phyloP scores from a whole-genome alignment of 2,888 invertebrate species.

The Plemyria rubiginata region DNA sequence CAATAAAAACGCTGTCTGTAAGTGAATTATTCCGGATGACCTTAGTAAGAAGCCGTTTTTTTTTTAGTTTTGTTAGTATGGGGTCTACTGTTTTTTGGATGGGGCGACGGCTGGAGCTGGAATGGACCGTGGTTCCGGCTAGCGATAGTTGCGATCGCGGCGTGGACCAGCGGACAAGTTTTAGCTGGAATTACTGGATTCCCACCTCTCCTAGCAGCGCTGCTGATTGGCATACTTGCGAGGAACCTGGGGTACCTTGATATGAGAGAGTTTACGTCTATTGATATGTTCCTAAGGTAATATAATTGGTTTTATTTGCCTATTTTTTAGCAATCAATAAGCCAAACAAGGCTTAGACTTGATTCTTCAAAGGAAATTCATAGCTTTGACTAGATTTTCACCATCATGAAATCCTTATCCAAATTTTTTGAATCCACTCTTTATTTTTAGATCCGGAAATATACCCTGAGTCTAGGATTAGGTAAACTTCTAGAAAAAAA shows the following conservation, averaged over 20 bases:
- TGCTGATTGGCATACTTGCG: constrained; percentile 70
- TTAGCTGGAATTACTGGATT: constrained; percentile 62
- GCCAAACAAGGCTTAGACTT: too few relatives aligned
- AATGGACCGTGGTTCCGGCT: constrained; percentile 68
- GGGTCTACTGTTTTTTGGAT: constrained; percentile 66
- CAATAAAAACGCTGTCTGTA: neutral
- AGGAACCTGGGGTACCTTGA: constrained; percentile 68
- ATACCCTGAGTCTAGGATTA: too few relatives aligned
- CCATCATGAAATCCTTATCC: too few relatives aligned
- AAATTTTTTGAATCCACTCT: too few relatives aligned
- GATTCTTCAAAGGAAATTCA: too few relatives aligned
- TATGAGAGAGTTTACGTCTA: constrained; percentile 65
- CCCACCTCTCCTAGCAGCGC: constrained; percentile 69
- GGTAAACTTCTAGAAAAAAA: too few relatives aligned
- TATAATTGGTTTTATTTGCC: neutral
- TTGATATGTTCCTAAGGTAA: constrained; percentile 73
- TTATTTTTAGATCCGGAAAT: too few relatives aligned
- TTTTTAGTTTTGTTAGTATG: constrained; percentile 63
- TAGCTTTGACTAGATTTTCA: too few relatives aligned
- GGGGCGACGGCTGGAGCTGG: constrained; percentile 67
- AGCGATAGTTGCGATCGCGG: constrained; percentile 56
- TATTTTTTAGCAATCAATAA: neutral
- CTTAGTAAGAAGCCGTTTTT: neutral
- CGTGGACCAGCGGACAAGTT: constrained; percentile 65
- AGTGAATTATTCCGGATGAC: neutral